Conservation (phyloP, 2,113 vertebrate genomes). For the Oryzias curvinotus region DNA sequence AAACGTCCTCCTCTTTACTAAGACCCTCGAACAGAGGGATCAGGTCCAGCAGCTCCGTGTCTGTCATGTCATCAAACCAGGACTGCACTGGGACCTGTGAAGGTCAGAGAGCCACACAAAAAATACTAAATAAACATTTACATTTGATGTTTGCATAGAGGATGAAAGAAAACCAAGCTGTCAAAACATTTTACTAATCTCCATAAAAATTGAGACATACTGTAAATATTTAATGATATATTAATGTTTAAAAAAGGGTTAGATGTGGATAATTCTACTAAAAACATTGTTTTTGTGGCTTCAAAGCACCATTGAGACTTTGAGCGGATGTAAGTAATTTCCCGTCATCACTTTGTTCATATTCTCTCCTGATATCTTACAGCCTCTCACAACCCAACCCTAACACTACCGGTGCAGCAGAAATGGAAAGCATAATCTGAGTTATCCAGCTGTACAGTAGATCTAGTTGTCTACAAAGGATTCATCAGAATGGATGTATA, state of each 20-base stretch:
- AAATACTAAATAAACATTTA: background rate
- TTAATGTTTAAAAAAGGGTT: conserved; percentile 54
- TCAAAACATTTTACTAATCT: conserved; percentile 15
- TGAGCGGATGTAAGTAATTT: too few relatives aligned
- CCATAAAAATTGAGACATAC: conserved; percentile 36
- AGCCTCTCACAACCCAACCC: too few relatives aligned
- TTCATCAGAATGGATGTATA: too few relatives aligned
- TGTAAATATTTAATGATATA: conserved; percentile 52
- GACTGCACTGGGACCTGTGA: conserved; percentile 95
- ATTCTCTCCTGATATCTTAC: too few relatives aligned
- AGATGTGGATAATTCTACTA: conserved; percentile 18
- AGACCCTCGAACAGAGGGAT: conserved; percentile 96
- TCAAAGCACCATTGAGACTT: too few relatives aligned
- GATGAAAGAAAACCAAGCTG: background rate
- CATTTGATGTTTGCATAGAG: conserved; percentile 23
- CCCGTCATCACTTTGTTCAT: too few relatives aligned
- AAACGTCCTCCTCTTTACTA: conserved; percentile 92
- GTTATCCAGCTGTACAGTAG: too few relatives aligned
- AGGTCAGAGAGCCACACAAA: background rate
- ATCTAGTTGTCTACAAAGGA: too few relatives aligned
- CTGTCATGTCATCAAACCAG: conserved; percentile 98
- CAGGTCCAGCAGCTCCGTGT: conserved; percentile 96
- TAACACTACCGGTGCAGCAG: too few relatives aligned
- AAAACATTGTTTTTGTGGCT: too few relatives aligned
- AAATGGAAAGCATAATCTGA: too few relatives aligned